Conservation (phyloP, 1,140 invertebrate species). For the Platorchestia sp. region DNA sequence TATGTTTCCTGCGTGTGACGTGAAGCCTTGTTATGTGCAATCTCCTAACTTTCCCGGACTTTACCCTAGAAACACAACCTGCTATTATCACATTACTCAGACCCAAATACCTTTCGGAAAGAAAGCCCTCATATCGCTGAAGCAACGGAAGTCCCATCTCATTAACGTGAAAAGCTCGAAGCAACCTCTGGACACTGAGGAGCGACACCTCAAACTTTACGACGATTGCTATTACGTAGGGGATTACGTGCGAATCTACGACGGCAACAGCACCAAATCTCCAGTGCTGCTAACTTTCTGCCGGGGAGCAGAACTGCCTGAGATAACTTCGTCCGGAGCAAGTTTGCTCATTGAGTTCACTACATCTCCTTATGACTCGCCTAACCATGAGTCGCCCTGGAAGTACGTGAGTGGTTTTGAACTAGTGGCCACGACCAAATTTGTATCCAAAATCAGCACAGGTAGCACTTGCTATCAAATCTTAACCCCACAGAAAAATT, state of each 20-base stretch:
- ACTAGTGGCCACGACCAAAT: constrained; percentile 83
- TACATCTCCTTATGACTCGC: constrained; percentile 88
- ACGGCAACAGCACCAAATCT: constrained; percentile 89
- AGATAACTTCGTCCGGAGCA: constrained; percentile 86
- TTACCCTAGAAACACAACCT: constrained; percentile 87
- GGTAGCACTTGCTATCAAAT: constrained; percentile 74
- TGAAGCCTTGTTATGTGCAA: constrained; percentile 86
- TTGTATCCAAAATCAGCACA: constrained; percentile 78
- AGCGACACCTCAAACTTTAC: constrained; percentile 77
- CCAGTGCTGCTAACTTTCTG: constrained; percentile 91
- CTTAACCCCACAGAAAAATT: constrained; percentile 71
- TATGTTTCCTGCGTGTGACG: constrained; percentile 90
- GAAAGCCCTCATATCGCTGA: constrained; percentile 63
- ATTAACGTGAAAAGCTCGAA: constrained; percentile 65
- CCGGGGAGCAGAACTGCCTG: constrained; percentile 85
- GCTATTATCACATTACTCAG: constrained; percentile 83
- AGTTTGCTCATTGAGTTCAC: constrained; percentile 91
- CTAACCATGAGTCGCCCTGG: constrained; percentile 71
- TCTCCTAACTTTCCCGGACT: constrained; percentile 89
- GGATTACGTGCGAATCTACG: constrained; percentile 91
- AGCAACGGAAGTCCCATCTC: constrained; percentile 60
- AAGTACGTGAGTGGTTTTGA: constrained; percentile 81
- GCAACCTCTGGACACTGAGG: constrained; percentile 61
- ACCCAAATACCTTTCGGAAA: constrained; percentile 75
- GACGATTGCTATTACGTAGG: constrained; percentile 85